These are phyloP conservation scores for Steinernema khuongi DNA, from an alignment of 1,140 invertebrate genomes.

Conservation along the genomic window DNA sequence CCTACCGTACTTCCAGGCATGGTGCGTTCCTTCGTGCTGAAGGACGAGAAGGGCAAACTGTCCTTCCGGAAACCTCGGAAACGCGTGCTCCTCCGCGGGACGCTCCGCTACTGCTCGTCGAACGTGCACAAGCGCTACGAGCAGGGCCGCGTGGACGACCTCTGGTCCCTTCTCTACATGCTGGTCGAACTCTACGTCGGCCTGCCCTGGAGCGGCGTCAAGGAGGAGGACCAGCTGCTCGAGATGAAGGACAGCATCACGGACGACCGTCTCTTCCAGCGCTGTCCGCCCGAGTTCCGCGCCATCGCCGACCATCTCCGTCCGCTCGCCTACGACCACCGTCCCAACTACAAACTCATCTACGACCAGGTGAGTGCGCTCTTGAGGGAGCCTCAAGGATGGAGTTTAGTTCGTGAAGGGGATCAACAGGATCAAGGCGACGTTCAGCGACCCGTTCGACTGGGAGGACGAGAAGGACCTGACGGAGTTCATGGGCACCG, in stretches of 20 bases:
- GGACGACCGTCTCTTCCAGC: slow-evolving; percentile 30
- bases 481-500: slow-evolving; percentile 23
- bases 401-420: slow-evolving; percentile 22
- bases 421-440: slow-evolving; percentile 31
- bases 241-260: slow-evolving; percentile 30
- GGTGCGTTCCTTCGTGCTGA: slow-evolving; percentile 35
- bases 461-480: slow-evolving; percentile 32
- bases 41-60: slow-evolving; percentile 22
- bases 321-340: slow-evolving; percentile 33
- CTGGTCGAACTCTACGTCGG: slow-evolving; percentile 47
- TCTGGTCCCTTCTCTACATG: slow-evolving; percentile 52
- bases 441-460: slow-evolving; percentile 31
- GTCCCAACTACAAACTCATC: slow-evolving; percentile 43
- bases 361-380: slow-evolving; percentile 32
- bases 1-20: slow-evolving; percentile 22
- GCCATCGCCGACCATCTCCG: slow-evolving; percentile 41
- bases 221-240: slow-evolving; percentile 35
- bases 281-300: slow-evolving; percentile 39
- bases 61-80: slow-evolving; percentile 34
- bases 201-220: slow-evolving; percentile 42
- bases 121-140: slow-evolving; percentile 46
- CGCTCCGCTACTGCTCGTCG: slow-evolving; percentile 45
- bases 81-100: slow-evolving; percentile 46
- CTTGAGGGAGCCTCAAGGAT: not conserved
- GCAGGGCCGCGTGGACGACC: slow-evolving; percentile 49